A percentile compares a stretch with the other conserved stretches of the same genome.
Evolutionary conservation across 2,888 invertebrate genomes (phyloP).

Genomic region (Sphaerophoria taeniata): DNA sequence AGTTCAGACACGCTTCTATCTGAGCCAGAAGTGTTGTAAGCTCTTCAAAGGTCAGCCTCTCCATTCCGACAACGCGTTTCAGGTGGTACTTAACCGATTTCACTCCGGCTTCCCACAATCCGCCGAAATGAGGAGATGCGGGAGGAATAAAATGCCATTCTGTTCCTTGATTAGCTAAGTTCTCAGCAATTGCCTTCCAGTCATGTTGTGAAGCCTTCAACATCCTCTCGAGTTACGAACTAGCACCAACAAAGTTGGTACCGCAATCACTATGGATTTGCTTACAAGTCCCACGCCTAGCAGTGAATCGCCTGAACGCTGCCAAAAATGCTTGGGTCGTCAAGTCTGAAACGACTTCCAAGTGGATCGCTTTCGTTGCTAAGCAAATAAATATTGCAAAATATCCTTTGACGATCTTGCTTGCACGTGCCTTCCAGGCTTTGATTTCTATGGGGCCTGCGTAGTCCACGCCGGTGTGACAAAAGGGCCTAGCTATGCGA

Average conservation of each 20-base stretch:
- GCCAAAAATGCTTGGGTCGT: slow-evolving; percentile 71
- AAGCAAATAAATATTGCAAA: slow-evolving; percentile 75
- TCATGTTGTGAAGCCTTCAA: neutral
- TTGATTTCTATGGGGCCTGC: slow-evolving; percentile 68
- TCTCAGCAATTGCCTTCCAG: neutral
- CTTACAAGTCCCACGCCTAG: slow-evolving; percentile 12
- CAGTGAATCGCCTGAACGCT: slow-evolving; percentile 52
- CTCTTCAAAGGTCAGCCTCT: slow-evolving; percentile 17
- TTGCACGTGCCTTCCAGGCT: slow-evolving; percentile 60
- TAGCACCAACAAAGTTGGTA: slow-evolving; percentile 31
- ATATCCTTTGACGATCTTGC: slow-evolving; percentile 71
- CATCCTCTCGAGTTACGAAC: slow-evolving; percentile 15
- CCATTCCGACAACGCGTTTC: slow-evolving; percentile 5
- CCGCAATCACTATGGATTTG: slow-evolving; percentile 33
- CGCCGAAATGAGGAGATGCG: slow-evolving; percentile 33
- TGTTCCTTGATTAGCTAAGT: slow-evolving; percentile 10
- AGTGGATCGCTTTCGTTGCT: slow-evolving; percentile 75
- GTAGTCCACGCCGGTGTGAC: slow-evolving; percentile 65
- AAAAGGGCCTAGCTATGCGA: slow-evolving; percentile 49
- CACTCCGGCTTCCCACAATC: slow-evolving; percentile 13
- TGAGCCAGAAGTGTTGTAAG: slow-evolving; percentile 5
- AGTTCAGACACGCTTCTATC: slow-evolving; percentile 15
- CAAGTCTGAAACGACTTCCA: slow-evolving; percentile 76
- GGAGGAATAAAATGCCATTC: slow-evolving; percentile 36
- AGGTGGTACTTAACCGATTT: slow-evolving; percentile 12